Conservation (phyloP, 2,113 vertebrate species). For the Gallinago paraguaiae region DNA sequence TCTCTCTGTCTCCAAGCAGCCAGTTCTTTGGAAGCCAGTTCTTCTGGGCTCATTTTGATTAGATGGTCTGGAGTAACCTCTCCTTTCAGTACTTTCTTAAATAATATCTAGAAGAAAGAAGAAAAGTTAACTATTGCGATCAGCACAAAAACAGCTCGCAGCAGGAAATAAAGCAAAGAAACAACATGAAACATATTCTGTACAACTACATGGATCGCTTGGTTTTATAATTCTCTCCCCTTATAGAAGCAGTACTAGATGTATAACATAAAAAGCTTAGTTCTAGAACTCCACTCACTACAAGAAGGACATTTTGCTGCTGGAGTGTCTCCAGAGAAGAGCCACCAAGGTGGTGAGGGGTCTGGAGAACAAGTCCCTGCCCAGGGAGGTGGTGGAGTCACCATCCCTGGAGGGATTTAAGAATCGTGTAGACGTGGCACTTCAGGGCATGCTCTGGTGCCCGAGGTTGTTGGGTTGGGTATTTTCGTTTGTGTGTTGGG, state of each 20-base stretch:
- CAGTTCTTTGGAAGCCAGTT: constrained; percentile 95
- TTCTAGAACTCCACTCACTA: neutral
- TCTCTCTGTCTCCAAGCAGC: constrained; percentile 97
- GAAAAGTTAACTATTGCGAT: neutral
- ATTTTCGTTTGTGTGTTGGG: too few relatives aligned
- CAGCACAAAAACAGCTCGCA: neutral
- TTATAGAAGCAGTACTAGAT: neutral
- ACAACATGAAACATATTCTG: neutral
- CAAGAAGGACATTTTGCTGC: too few relatives aligned
- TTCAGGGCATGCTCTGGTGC: too few relatives aligned
- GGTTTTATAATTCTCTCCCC: neutral
- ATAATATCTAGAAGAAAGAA: constrained; percentile 83
- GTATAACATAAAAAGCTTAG: neutral
- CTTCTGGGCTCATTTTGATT: constrained; percentile 97
- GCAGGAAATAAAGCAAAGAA: neutral
- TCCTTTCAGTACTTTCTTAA: constrained; percentile 93
- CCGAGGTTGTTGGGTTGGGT: too few relatives aligned
- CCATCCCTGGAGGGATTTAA: too few relatives aligned
- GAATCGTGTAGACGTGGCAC: too few relatives aligned
- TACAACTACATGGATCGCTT: neutral
- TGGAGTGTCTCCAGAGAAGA: too few relatives aligned
- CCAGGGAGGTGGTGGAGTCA: too few relatives aligned
- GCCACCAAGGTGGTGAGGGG: too few relatives aligned
- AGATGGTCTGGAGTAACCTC: constrained; percentile 93
- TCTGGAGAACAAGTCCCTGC: too few relatives aligned